These are phyloP conservation scores for Dioctria linearis DNA, from an alignment of 2,888 invertebrate genomes.

Conservation along the genomic window DNA sequence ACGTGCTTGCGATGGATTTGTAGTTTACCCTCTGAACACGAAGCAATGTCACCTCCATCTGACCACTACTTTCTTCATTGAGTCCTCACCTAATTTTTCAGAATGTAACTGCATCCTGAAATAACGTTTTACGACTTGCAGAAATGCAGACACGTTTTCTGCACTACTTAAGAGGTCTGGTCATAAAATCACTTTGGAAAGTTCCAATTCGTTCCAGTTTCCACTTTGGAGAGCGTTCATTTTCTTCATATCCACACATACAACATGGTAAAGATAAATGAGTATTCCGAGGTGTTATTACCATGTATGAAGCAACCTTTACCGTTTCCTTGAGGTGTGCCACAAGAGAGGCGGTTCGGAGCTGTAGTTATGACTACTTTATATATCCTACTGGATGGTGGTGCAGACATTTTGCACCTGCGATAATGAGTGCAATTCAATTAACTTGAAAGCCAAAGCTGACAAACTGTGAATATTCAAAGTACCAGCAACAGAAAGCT, in stretches of 20 bases:
- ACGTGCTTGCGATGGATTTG: slow-evolving; percentile 47
- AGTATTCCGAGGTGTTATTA: slow-evolving; percentile 45
- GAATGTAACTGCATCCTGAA: slow-evolving; percentile 43
- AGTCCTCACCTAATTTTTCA: slow-evolving; percentile 50
- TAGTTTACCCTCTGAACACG: slow-evolving; percentile 14
- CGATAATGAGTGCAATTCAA: slow-evolving; percentile 48
- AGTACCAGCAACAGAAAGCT: background rate
- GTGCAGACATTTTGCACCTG: slow-evolving; percentile 31
- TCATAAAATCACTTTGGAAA: slow-evolving; percentile 47
- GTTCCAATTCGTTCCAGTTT: slow-evolving; percentile 2
- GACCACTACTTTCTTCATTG: slow-evolving; percentile 36
- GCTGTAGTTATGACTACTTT: slow-evolving; percentile 49
- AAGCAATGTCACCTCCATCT: slow-evolving; percentile 38
- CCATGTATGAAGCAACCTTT: slow-evolving; percentile 30
- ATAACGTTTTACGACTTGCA: slow-evolving; percentile 46
- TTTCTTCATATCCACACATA: background rate
- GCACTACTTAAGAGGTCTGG: slow-evolving; percentile 40
- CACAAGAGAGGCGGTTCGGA: slow-evolving; percentile 1
- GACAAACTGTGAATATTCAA: slow-evolving; percentile 21
- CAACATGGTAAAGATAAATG: slow-evolving; percentile 42
- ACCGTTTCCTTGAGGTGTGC: slow-evolving; percentile 40
- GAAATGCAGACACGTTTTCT: slow-evolving; percentile 50
- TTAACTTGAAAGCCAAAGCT: slow-evolving; percentile 42
- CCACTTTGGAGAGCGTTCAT: background rate
- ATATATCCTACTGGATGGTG: background rate